Evolutionary conservation across 1,140 invertebrate genomes (phyloP), one percentile per base, ranked within the genome.

Genomic region (Saccostrea glomerata): DNA sequence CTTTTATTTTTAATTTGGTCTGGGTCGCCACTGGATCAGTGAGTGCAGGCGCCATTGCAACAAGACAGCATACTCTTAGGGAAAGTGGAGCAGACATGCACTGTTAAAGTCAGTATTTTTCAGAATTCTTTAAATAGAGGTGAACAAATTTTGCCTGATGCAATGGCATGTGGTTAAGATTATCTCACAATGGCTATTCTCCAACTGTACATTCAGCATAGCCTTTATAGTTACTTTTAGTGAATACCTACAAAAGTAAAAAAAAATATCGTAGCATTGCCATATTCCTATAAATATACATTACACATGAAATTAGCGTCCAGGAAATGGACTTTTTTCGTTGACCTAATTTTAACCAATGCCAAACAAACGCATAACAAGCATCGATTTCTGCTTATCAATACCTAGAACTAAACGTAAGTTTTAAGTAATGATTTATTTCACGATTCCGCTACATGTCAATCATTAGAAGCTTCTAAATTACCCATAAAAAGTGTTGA

Each of bases 1-100:
- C 47, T 84, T 77, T 77, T 25, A 77, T 30, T 55, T 92, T 90
- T 70, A 94, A 89, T 87, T 92, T 93, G 83, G 92, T 92, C 86
- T 90, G 89, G 82, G 92, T 90, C 87, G 91, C 91, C 82, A 92
- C 91, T 88, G 93, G 92, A 89, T 94, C 93, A 87, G 93, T 94
- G 73, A 94, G 91, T 83, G 94, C 94, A 82, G 94, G 94, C 89
- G 94, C 94, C 94, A 94, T 94, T 87, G 92, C 92, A 90, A 92
- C 93, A 90, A 93, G 92, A 90, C 94, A 94, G 89, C 94, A 94
- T 94, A 94, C 90, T 93, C 94, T 93, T 90, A 94, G 90, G 84
- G 93, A 91, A 89, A 93, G 89, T 77, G 92, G 93, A 56, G 85
- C 89, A 40, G 89, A 92, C 92, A 93, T 93, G 90, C 87, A 94